A percentile compares a stretch with the other conserved stretches of the same genome.
Conservation (phyloP, 2,797 vertebrate genomes). For the Lates japonicus region DNA sequence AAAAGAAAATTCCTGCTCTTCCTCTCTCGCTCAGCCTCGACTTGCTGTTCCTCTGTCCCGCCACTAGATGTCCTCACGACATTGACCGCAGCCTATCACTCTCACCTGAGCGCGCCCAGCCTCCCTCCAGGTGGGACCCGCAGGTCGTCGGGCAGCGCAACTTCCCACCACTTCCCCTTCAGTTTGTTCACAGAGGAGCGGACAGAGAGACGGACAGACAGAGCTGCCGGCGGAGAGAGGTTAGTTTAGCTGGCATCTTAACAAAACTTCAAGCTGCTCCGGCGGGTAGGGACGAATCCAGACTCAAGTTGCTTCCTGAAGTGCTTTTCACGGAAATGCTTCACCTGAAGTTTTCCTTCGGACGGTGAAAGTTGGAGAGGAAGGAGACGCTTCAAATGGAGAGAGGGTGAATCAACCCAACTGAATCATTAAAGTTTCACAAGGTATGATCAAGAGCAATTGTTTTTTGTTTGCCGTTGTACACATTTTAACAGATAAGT, state of each 20-base stretch:
- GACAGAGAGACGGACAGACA: background rate
- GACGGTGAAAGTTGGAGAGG: conserved; percentile 69
- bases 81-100: background rate
- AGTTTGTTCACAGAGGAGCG: conserved; percentile 7
- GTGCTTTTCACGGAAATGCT: conserved; percentile 79
- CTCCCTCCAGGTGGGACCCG: conserved; percentile 11
- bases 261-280: background rate
- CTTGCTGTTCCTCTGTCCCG: background rate
- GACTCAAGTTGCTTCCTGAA: conserved; percentile 39
- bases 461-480: background rate
- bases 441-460: conserved; percentile 61
- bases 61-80: conserved; percentile 74
- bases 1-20: fast-evolving
- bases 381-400: conserved; percentile 75
- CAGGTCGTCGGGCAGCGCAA: conserved; percentile 8
- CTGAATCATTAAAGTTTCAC: conserved; percentile 61
- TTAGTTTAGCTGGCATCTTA: background rate
- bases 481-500: background rate
- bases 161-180: conserved; percentile 28
- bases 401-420: conserved; percentile 66
- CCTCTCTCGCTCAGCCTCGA: background rate
- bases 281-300: conserved; percentile 7
- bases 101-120: conserved; percentile 71
- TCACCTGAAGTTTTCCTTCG: conserved; percentile 81
- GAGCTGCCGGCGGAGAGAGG: conserved; percentile 3